These are phyloP conservation scores for Mormyrus lacerda DNA, from an alignment of 2,113 vertebrate species.

Conservation along the genomic window DNA sequence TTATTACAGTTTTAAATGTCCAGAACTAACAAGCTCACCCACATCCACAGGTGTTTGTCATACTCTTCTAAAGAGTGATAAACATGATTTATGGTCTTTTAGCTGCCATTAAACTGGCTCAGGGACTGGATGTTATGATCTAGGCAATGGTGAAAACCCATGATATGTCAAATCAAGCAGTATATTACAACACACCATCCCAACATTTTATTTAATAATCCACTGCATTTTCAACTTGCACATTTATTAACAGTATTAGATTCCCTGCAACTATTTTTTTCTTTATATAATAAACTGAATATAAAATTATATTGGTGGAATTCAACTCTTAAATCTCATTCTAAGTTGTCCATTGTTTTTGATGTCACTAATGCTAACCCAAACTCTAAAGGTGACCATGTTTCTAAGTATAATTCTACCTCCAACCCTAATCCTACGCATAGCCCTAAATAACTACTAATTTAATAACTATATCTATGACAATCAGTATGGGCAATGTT, in stretches of 20 bases:
- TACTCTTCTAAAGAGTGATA: background rate
- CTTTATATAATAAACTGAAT: background rate
- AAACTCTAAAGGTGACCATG: background rate
- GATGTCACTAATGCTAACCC: background rate
- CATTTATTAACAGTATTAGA: background rate
- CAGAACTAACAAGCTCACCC: background rate
- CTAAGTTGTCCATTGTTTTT: background rate
- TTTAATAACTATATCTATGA: background rate
- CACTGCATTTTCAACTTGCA: background rate
- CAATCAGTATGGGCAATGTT: background rate
- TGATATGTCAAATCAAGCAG: background rate
- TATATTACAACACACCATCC: background rate
- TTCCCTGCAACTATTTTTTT: background rate
- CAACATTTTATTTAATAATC: background rate
- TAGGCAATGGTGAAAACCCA: background rate
- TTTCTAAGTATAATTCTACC: background rate
- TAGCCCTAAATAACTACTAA: background rate
- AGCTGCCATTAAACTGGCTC: background rate
- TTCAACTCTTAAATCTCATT: background rate
- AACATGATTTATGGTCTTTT: background rate
- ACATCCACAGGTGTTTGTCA: background rate
- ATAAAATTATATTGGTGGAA: background rate
- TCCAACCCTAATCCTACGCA: background rate
- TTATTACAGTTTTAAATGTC: background rate
- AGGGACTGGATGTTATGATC: background rate